phyloP scores from a whole-genome alignment of 2,797 vertebrate genomes.

The Enteromius argenteus region DNA sequence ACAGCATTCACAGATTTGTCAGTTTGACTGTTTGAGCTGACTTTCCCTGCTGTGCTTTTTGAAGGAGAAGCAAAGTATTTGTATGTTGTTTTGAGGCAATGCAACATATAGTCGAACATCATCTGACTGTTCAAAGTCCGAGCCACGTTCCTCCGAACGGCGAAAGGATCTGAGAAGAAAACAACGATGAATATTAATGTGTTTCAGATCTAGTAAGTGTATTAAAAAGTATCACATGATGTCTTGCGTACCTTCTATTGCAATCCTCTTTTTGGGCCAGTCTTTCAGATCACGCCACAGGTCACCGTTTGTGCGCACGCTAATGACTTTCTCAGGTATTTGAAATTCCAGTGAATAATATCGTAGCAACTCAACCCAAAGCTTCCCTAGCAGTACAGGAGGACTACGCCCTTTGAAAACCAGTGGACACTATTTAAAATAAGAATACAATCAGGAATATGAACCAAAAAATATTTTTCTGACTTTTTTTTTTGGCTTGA shows the following conservation, averaged over 20 bases:
- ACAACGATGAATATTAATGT: background rate
- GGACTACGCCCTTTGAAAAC: conserved; percentile 75
- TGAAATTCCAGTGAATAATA: conserved; percentile 94
- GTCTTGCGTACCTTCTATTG: conserved; percentile 86
- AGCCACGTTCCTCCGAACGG: conserved; percentile 92
- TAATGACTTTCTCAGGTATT: conserved; percentile 88
- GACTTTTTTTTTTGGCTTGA: background rate
- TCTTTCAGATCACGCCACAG: conserved; percentile 91
- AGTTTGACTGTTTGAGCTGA: conserved; percentile 49
- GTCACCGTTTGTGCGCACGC: conserved; percentile 84
- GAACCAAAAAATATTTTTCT: background rate
- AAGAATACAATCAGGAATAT: conserved; percentile 1
- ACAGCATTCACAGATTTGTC: conserved; percentile 49
- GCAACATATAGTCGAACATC: conserved; percentile 90
- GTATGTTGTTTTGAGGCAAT: conserved; percentile 93
- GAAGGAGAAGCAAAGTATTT: conserved; percentile 93
- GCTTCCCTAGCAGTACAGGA: conserved; percentile 80
- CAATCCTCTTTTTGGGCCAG: conserved; percentile 95
- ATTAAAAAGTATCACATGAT: background rate
- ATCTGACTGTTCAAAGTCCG: conserved; percentile 91
- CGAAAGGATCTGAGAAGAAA: conserved; percentile 86
- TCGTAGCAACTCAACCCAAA: conserved; percentile 94
- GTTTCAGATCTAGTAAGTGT: conserved; percentile 1
- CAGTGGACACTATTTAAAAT: conserved; percentile 81
- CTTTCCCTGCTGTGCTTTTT: conserved; percentile 67